A percentile compares a stretch with the other conserved stretches of the same genome.
Evolutionary conservation across 2,888 invertebrate species (phyloP).

Genomic region (Drosophila falleni): DNA sequence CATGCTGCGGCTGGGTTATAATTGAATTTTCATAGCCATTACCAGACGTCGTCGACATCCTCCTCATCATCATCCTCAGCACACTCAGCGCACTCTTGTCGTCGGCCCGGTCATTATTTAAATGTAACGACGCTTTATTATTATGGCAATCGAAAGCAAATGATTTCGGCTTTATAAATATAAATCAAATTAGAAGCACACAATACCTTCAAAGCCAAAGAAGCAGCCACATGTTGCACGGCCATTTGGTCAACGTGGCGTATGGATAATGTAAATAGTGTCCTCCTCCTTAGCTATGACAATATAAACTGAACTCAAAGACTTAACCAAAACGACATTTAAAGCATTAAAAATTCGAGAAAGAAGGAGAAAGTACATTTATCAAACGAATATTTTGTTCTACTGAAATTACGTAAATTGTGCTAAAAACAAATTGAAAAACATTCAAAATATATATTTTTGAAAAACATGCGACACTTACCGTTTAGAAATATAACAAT

Average conservation of each 20-base stretch:
- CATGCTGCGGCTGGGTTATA: conserved; percentile 79
- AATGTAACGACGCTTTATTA: conserved; percentile 81
- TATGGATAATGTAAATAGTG: conserved; percentile 49
- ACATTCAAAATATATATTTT: background rate
- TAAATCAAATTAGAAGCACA: conserved; percentile 77
- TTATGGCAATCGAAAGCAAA: conserved; percentile 80
- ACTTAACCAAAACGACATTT: conserved; percentile 61
- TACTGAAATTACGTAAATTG: conserved; percentile 8
- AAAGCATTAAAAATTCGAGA: conserved; percentile 11
- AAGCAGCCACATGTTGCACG: conserved; percentile 74
- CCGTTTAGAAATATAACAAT: conserved; percentile 26
- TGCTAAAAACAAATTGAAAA: conserved; percentile 1
- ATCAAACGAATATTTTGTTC: conserved; percentile 6
- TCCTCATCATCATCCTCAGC: conserved; percentile 1
- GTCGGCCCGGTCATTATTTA: conserved; percentile 76
- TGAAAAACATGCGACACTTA: conserved; percentile 38
- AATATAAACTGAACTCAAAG: conserved; percentile 44
- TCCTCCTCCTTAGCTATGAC: conserved; percentile 29
- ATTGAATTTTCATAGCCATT: conserved; percentile 82
- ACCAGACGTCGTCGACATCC: conserved; percentile 53
- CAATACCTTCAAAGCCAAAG: conserved; percentile 20
- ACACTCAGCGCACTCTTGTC: conserved; percentile 40
- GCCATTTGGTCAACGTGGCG: conserved; percentile 68
- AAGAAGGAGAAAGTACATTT: conserved; percentile 13
- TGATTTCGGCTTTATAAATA: conserved; percentile 81